phyloP scores from a whole-genome alignment of 35 echinoderm and acorn worm species.

The Holothuria glaberrima region DNA sequence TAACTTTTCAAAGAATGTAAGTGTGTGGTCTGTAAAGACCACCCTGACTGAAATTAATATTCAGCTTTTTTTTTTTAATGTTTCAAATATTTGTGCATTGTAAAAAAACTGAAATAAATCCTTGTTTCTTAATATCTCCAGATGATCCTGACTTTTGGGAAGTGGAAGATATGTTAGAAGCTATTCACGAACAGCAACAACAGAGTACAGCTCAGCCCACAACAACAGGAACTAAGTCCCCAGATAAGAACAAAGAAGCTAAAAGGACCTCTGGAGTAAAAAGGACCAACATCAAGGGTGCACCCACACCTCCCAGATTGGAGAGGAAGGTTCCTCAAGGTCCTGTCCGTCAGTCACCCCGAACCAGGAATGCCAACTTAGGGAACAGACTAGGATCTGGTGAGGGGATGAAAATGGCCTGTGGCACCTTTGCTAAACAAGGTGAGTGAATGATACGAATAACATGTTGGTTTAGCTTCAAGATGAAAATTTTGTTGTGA shows the following conservation, averaged over 20 bases:
- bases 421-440: neutral
- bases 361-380: neutral
- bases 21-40: neutral
- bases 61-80: too few relatives aligned
- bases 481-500: too few relatives aligned
- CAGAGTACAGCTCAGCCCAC: neutral
- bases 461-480: too few relatives aligned
- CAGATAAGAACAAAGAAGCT: neutral
- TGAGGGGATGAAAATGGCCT: neutral
- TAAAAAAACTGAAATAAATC: too few relatives aligned
- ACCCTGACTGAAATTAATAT: neutral
- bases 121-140: neutral
- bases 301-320: conserved; percentile 3
- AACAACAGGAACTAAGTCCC: neutral
- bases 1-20: neutral
- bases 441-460: neutral
- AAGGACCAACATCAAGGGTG: neutral
- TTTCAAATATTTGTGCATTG: too few relatives aligned
- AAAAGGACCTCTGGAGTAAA: neutral
- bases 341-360: conserved; percentile 16
- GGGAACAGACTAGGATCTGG: neutral
- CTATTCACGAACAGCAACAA: conserved; percentile 13
- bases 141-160: conserved; percentile 51
- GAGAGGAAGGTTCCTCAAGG: neutral
- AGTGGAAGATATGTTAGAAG: conserved; percentile 46